Base-by-base conservation (phyloP, 2,113 vertebrate genomes). In the Lamprotornis superbus region DNA sequence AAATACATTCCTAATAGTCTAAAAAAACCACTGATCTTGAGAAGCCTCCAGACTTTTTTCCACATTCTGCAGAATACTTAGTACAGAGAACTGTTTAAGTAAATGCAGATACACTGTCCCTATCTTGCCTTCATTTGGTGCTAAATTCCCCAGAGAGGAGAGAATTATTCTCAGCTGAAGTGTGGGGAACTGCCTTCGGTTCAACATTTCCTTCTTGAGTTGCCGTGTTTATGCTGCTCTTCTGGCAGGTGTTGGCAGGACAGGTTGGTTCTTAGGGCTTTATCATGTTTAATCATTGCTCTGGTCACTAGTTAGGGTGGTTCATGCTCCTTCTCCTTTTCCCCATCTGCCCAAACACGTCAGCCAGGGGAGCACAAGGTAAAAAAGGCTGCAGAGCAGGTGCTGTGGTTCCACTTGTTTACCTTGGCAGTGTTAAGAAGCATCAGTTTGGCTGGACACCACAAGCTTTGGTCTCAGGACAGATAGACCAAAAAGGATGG, bases 1-100 rank as follows among this genome's bases (percentile, higher is more conserved):
- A 90, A 90, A 90, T 76, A 50, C 47, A 80, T 94, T 88, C 83
- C 56, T 95, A 92, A 90, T 93, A 70, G 30, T 53, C 33, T 46
- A 33, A 87, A 91, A 92, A 89, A 57, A 0, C 0, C 44, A 60
- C 22, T 18, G 55, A 83, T 46, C 64, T 17, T 73, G 42, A 93
- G 70, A 91, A 83, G 11, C 30, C 55, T 79, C 13, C 56, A 76
- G 46, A 89, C 15, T 75, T 83, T 60, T 82, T 89, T 79, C 53
- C 35, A 57, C 2, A 0, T 42, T 15, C 40, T 88, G 65, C 30
- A 55, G 42, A 87, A 91, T 59, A 52, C 27, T 65, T 55, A 55
- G 25, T 35, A 35, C 19, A 37, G 75, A 57, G 69, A 86, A 67
- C 63, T 74, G 20, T 47, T 90, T 70, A 81, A 91, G 10, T 20